phyloP scores from a whole-genome alignment of 2,113 vertebrate genomes.

The Ageneiosus marmoratus region DNA sequence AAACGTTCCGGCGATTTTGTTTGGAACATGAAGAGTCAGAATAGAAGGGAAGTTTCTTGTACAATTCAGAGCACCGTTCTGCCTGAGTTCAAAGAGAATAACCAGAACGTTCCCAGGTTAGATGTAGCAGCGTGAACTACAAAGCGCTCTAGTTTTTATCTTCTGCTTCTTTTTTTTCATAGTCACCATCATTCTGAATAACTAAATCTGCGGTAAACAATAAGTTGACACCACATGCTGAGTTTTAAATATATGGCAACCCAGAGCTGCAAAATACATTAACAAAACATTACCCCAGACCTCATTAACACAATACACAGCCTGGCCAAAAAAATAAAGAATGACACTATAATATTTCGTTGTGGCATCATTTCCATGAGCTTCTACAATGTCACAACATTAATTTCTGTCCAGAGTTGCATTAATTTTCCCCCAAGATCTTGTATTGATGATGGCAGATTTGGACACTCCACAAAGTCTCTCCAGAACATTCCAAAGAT shows the following conservation, averaged over 20 bases:
- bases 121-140: not conserved
- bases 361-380: too few relatives aligned
- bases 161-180: not conserved
- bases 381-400: too few relatives aligned
- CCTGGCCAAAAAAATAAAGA: too few relatives aligned
- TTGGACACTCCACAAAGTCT: too few relatives aligned
- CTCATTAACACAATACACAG: too few relatives aligned
- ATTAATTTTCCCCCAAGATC: too few relatives aligned
- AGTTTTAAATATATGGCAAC: not conserved
- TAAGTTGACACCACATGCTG: not conserved
- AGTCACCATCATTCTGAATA: not conserved
- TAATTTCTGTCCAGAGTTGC: too few relatives aligned
- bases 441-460: too few relatives aligned
- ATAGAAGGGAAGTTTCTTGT: not conserved
- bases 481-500: too few relatives aligned
- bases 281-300: too few relatives aligned
- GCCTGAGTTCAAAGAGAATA: not conserved
- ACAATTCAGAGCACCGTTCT: not conserved
- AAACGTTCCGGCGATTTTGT: slow-evolving; percentile 6
- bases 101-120: not conserved
- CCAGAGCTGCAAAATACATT: not conserved
- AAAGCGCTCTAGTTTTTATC: not conserved
- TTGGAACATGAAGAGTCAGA: not conserved
- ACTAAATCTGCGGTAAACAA: not conserved
- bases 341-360: too few relatives aligned